phyloP scores from a whole-genome alignment of 2,888 invertebrate species.

The Cepaea hortensis region DNA sequence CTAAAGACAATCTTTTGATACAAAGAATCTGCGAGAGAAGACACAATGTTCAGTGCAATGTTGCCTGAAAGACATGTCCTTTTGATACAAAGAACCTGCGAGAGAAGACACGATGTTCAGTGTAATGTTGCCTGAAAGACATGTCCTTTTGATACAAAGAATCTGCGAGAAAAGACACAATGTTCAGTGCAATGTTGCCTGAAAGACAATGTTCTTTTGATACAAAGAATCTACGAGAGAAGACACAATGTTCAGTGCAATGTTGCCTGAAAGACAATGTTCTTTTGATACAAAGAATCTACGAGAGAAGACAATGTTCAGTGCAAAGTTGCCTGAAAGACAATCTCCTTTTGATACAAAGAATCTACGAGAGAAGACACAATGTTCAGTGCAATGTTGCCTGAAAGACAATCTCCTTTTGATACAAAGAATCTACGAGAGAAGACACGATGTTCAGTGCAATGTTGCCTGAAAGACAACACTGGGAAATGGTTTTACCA shows the following conservation, averaged over 20 bases:
- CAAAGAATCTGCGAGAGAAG: not conserved
- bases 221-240: not conserved
- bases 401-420: not conserved
- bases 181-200: no score
- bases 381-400: not conserved
- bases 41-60: not conserved
- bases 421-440: constrained; percentile 45
- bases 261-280: not conserved
- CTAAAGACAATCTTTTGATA: not conserved
- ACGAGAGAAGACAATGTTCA: not conserved
- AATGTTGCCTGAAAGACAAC: not conserved
- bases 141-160: constrained; percentile 42
- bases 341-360: not conserved
- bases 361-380: not conserved
- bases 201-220: not conserved
- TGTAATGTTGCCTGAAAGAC: not conserved
- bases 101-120: not conserved
- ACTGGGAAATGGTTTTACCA: no score
- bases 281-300: constrained; percentile 47
- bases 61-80: not conserved
- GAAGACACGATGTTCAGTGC: not conserved
- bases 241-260: not conserved
- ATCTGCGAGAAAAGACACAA: constrained; percentile 7
- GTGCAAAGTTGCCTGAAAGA: no score
- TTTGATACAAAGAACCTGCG: not conserved